Evolutionary conservation across 2,888 invertebrate species (phyloP).

Genomic region (Hemicrepidius hirtus): DNA sequence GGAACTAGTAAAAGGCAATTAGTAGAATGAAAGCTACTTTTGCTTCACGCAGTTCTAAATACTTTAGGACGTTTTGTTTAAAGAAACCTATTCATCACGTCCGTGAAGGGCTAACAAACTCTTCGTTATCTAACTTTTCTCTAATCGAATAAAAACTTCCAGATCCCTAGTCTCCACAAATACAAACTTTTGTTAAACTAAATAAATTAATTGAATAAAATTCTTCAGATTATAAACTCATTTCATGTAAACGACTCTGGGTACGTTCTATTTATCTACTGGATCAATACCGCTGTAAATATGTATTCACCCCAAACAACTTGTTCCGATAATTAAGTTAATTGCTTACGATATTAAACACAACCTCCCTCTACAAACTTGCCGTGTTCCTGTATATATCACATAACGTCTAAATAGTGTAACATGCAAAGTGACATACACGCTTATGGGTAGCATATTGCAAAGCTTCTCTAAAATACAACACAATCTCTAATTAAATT

Average conservation of each 20-base stretch:
- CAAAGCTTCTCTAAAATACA: conserved; percentile 15
- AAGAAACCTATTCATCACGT: conserved; percentile 22
- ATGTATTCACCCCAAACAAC: not conserved
- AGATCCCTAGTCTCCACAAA: not conserved
- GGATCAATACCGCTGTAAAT: conserved; percentile 13
- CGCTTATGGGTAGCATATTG: conserved; percentile 3
- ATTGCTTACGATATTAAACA: conserved; percentile 24
- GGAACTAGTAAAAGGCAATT: too few relatives aligned
- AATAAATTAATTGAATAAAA: too few relatives aligned
- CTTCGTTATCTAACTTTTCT: conserved; percentile 24
- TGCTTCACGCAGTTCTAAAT: not conserved
- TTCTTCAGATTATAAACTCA: conserved; percentile 9
- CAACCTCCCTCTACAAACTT: not conserved
- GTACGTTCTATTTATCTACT: not conserved
- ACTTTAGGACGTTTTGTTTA: conserved; percentile 1
- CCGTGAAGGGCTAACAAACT: conserved; percentile 9
- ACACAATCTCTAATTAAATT: too few relatives aligned
- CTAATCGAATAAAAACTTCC: conserved; percentile 27
- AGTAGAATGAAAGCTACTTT: not conserved
- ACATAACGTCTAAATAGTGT: conserved; percentile 10
- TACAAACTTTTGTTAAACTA: conserved; percentile 14
- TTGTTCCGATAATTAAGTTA: conserved; percentile 24
- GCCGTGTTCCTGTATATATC: conserved; percentile 21
- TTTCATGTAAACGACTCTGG: not conserved
- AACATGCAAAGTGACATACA: conserved; percentile 27